A percentile compares a stretch with the other conserved stretches of the same genome.
Evolutionary conservation across 2,888 invertebrate species (phyloP).

Genomic region (Lucinisca nassula): DNA sequence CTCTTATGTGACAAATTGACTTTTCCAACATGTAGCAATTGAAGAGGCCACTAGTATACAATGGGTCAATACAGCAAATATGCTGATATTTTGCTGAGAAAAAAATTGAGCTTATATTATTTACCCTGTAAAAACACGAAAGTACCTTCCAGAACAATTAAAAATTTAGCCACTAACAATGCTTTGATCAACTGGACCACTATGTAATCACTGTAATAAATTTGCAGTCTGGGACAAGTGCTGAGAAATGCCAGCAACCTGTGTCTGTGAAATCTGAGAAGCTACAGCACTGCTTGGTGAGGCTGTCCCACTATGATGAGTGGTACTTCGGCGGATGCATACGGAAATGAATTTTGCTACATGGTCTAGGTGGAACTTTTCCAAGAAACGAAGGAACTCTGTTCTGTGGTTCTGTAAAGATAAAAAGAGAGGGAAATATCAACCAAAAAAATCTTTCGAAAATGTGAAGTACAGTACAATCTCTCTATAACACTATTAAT

Average conservation of each 20-base stretch:
- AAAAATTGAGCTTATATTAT: no score
- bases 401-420: conserved; percentile 45
- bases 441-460: neutral
- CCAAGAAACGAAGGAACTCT: conserved; percentile 39
- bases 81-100: no score
- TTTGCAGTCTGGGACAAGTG: neutral
- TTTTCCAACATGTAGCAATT: no score
- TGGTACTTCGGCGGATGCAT: conserved; percentile 43
- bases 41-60: no score
- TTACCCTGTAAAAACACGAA: no score
- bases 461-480: neutral
- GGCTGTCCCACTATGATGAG: neutral
- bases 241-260: conserved; percentile 32
- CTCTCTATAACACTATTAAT: neutral
- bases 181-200: no score
- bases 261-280: no score
- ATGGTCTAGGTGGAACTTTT: conserved; percentile 35
- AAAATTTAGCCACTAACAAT: no score
- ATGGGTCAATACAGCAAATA: no score
- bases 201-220: no score
- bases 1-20: no score
- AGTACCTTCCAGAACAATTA: no score
- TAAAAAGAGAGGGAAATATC: neutral
- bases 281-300: neutral
- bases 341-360: conserved; percentile 50